Conservation (phyloP, 2,113 vertebrate species). For the Echinops telfairi region DNA sequence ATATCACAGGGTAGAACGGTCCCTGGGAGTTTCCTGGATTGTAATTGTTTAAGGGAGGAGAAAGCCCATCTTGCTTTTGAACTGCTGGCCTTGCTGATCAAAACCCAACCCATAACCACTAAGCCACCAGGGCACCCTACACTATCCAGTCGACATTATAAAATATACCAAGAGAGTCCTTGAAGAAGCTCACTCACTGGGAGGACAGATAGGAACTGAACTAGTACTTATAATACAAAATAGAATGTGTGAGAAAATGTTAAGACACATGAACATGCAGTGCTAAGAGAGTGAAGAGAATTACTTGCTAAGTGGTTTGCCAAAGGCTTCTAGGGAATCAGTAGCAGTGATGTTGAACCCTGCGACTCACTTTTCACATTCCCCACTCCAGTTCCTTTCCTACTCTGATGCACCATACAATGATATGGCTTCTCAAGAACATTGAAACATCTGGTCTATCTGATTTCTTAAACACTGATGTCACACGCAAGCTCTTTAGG, state of each 20-base stretch:
- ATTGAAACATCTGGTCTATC: not conserved
- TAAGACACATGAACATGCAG: not conserved
- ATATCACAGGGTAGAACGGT: too few relatives aligned
- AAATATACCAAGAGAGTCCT: not conserved
- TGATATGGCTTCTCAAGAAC: fast-evolving
- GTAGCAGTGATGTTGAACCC: not conserved
- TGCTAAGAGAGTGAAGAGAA: not conserved
- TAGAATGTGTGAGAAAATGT: not conserved
- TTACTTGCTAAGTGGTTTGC: not conserved
- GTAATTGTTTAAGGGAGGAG: too few relatives aligned
- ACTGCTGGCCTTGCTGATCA: too few relatives aligned
- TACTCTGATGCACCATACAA: fast-evolving
- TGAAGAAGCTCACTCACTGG: not conserved
- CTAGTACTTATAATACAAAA: too few relatives aligned
- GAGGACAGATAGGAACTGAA: not conserved
- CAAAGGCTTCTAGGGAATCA: not conserved
- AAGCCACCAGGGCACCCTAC: too few relatives aligned
- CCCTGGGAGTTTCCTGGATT: too few relatives aligned
- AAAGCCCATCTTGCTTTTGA: too few relatives aligned
- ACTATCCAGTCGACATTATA: not conserved
- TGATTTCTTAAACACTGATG: fast-evolving
- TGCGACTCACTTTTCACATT: not conserved
- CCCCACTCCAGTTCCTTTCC: too few relatives aligned
- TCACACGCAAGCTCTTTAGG: fast-evolving
- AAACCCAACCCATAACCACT: too few relatives aligned